A percentile compares a stretch with the other conserved stretches of the same genome.
phyloP scores from a whole-genome alignment of 2,888 invertebrate species.

The Eulithis testata region DNA sequence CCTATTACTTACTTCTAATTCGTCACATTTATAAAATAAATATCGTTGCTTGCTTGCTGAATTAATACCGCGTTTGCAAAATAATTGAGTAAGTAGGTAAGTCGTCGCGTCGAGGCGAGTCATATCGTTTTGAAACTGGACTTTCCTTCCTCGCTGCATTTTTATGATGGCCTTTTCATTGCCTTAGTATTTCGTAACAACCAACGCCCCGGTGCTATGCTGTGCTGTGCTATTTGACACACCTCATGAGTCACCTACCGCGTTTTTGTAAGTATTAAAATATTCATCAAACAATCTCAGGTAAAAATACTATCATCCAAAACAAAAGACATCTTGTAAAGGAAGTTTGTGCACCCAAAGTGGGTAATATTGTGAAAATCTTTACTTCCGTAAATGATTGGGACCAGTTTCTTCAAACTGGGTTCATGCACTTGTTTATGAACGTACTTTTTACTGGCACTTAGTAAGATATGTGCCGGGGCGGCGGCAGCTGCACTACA shows the following conservation, averaged over 20 bases:
- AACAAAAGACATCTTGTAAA: too few relatives aligned
- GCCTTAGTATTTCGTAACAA: constrained; percentile 17
- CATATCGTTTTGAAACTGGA: constrained; percentile 16
- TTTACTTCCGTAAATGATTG: background rate
- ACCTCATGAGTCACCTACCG: background rate
- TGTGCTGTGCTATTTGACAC: constrained; percentile 4
- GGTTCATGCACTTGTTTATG: background rate
- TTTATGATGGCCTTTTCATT: background rate
- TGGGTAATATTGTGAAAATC: too few relatives aligned
- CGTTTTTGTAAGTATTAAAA: background rate
- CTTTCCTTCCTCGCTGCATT: constrained; percentile 16
- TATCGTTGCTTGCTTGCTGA: too few relatives aligned
- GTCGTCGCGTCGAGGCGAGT: constrained; percentile 15
- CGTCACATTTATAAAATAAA: too few relatives aligned
- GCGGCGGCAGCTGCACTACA: background rate
- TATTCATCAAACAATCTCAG: too few relatives aligned
- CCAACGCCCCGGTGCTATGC: background rate
- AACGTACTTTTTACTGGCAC: background rate
- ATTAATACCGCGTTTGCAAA: constrained; percentile 1
- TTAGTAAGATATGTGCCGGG: background rate
- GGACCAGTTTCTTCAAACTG: background rate
- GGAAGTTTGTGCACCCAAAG: too few relatives aligned
- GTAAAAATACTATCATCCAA: too few relatives aligned
- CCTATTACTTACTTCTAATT: too few relatives aligned
- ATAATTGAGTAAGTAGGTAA: background rate